These are phyloP conservation scores for Ficedula albicollis DNA, from an alignment of 2,797 vertebrate species.

Conservation along the genomic window DNA sequence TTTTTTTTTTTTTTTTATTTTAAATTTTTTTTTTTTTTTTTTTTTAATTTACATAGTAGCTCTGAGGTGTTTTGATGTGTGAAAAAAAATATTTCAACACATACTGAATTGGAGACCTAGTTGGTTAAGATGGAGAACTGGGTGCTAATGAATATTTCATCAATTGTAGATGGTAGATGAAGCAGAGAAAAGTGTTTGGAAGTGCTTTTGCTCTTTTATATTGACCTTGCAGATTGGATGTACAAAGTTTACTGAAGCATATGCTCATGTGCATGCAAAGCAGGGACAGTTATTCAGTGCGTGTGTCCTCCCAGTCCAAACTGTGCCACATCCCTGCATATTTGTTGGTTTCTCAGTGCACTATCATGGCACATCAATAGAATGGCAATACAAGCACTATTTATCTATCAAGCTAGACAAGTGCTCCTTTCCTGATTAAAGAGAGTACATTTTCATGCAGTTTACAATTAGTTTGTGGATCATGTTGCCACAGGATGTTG, in stretches of 20 bases:
- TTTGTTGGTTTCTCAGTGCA: conserved; percentile 1
- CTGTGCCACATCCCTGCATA: not conserved
- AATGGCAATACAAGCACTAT: conserved; percentile 24
- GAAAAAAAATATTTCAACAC: not conserved
- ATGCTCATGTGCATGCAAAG: not conserved
- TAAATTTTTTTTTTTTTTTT: too few species aligned
- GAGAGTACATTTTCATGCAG: conserved; percentile 25
- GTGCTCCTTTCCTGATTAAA: conserved; percentile 7
- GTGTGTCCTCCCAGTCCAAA: not conserved
- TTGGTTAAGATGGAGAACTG: not conserved
- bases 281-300: not conserved
- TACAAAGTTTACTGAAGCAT: not conserved
- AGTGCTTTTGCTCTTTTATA: not conserved
- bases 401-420: conserved; percentile 38
- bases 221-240: not conserved
- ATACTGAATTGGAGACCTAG: not conserved
- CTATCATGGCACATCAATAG: not conserved
- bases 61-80: not conserved
- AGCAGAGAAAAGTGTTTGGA: not conserved
- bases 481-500: not conserved
- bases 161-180: not conserved
- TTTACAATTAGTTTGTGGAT: conserved; percentile 38
- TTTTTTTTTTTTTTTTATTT: too few species aligned
- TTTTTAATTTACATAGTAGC: not conserved
- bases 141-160: conserved; percentile 31